Conservation (phyloP, 2,888 invertebrate species). For the Petrolisthes cinctipes region DNA sequence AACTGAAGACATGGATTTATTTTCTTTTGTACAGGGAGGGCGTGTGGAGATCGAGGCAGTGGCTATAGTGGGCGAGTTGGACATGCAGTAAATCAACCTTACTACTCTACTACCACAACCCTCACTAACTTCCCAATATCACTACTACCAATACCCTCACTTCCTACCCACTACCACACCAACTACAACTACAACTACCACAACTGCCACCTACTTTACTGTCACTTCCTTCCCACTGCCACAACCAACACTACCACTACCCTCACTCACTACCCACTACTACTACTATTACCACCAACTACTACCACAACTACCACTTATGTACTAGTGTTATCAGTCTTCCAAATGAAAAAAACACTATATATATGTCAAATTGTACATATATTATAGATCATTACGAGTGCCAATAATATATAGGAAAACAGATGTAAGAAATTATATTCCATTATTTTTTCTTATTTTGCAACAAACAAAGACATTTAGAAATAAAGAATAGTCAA, state of each 20-base stretch:
- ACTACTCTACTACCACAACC: neutral
- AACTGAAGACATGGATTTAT: too few species aligned
- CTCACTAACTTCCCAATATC: neutral
- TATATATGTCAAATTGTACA: neutral
- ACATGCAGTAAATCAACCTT: slow-evolving; percentile 27
- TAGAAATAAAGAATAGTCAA: too few species aligned
- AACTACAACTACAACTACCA: neutral
- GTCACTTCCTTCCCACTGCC: neutral
- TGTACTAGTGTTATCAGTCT: neutral
- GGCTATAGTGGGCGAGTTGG: slow-evolving; percentile 56
- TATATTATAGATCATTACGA: neutral
- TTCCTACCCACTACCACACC: too few species aligned
- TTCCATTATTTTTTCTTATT: too few species aligned
- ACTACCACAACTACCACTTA: neutral
- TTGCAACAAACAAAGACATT: too few species aligned
- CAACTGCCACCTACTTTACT: neutral
- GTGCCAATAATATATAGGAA: too few species aligned
- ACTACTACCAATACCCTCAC: neutral
- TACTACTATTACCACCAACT: too few species aligned
- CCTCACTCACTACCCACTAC: too few species aligned
- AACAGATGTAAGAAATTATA: too few species aligned
- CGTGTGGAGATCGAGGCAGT: slow-evolving; percentile 63
- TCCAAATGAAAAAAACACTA: neutral
- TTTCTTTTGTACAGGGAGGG: slow-evolving; percentile 61
- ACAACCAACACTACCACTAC: neutral